Base-by-base conservation (phyloP, 2,113 vertebrate species). In the Stegastes partitus region DNA sequence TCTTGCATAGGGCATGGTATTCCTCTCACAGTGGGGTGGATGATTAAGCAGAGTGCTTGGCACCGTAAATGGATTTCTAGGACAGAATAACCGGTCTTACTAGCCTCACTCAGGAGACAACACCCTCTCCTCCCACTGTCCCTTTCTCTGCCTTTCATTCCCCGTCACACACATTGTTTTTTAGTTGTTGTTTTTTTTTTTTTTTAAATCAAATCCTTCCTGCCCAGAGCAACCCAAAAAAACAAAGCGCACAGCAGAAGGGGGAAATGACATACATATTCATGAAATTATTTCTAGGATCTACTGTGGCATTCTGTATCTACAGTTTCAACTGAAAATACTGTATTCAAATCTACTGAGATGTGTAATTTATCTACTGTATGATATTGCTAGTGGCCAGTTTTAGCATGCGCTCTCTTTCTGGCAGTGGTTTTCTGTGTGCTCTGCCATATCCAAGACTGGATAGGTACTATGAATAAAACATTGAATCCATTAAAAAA, bases 401-500 rank as follows among this genome's bases (percentile, higher is more conserved):
- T 80, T 87, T 57, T 63, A 49, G 63, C 65, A 82, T 81, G 77
- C 74, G 67, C 69, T 84, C 58, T 75, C 59, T 83, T n/a, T 76
- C 73, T 90, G 83, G 86, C 77, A 54, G 15, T 11, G 21, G 54
- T 57, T 88, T 44, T 47, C 39, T 64, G 69, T 89, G 87, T 49
- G 21, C 58, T 80, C 67, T 76, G 67, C 77, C 87, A 90, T 77
- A 85, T 84, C 70, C 73, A 83, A 82, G 83, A 89, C 83, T 83
- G 76, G 84, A 83, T 82, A 79, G 77, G 70, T 80, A 61, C 53
- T 81, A 92, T 94, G 92, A 95, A 95, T 95, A 95, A 95, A 93
- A 93, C 89, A 95, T 94, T 86, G 71, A 92, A 85, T 90, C 88
- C 87, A 93, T 94, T 93, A 91, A 93, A 95, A 95, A 91, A 94